Evolutionary conservation across 2,113 vertebrate species (phyloP), one percentile per base, ranked within the genome.

Genomic region (Grus americana): DNA sequence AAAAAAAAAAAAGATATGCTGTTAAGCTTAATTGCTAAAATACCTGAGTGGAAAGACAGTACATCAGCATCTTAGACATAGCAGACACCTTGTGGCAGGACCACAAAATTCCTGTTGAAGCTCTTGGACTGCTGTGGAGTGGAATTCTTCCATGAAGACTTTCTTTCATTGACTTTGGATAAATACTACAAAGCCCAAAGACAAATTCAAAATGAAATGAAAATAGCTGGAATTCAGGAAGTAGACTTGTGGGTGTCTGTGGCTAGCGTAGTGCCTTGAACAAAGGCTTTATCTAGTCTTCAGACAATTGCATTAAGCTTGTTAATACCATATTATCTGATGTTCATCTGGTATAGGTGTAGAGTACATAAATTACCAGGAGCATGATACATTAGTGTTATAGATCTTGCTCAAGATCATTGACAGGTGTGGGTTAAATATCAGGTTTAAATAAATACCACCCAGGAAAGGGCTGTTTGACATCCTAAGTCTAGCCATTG

Each of bases 1-100:
- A 42, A 88, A 50, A 36, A n/a, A 1, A 24, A 46, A 46, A 2
- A 0, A 30, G 21, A 49, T 57, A 19, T 1, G 2, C 30, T 74
- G 6, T 79, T 67, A 58, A 82, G 38, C 21, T 59, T 80, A 65
- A 76, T 50, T 3, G 12, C 24, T 58, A 38, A 67, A 79, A 40
- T 75, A 49, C 3, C 5, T 71, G 63, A 70, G 23, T 26, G 21
- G 34, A 71, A 92, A n/a, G 34, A 49, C 46, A 84, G 34, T 44
- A 38, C 12, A 40, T 49, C 16, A 34, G 23, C 46, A 9, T 79
- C 26, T 75, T 30, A 19, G 24, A n/a, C 11, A 24, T 3, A 59
- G 40, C 32, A 40, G 36, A 44, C 9, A 30, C 22, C 19, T 46
- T 1, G 2, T 70, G 30, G 55, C 36, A 90, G 59, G 47, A 49